Percentiles rank a stretch among this genome's conserved stretches.
These are phyloP conservation scores for Onthophagus sagittarius DNA, from an alignment of 2,888 invertebrate species.

Conservation along the genomic window DNA sequence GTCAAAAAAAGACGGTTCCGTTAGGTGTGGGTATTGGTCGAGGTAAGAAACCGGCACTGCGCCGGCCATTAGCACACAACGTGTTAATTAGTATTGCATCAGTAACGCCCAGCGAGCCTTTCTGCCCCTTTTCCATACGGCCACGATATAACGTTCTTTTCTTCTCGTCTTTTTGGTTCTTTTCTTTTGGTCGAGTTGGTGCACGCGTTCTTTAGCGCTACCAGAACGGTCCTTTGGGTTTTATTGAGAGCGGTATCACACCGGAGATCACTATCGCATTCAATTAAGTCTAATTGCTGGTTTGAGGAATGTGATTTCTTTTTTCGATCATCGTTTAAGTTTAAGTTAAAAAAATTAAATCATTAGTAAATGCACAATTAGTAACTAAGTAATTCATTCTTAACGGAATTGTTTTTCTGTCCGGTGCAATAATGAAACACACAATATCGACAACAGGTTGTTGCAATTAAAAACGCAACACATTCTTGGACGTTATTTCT, in stretches of 20 bases:
- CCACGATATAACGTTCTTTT: neutral
- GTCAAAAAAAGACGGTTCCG: neutral
- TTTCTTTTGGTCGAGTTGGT: neutral
- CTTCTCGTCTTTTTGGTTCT: neutral
- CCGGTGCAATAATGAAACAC: neutral
- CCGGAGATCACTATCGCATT: neutral
- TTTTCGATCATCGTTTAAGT: neutral
- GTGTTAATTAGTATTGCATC: constrained; percentile 12
- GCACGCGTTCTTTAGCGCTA: neutral
- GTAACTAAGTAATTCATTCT: too few relatives aligned
- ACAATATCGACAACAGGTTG: neutral
- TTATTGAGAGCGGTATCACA: neutral
- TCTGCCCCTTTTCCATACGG: neutral
- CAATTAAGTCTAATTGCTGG: neutral
- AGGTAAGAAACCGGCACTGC: neutral
- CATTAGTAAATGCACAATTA: neutral
- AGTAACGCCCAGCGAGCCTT: constrained; percentile 1
- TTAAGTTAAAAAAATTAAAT: too few relatives aligned
- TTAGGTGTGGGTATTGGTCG: neutral
- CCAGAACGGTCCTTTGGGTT: neutral
- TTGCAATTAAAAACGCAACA: neutral
- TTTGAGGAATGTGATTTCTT: neutral
- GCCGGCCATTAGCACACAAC: constrained; percentile 10
- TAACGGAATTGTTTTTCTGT: neutral
- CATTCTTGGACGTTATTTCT: neutral